Evolutionary conservation across 2,113 vertebrate genomes (phyloP).

Genomic region (Prinia subflava): DNA sequence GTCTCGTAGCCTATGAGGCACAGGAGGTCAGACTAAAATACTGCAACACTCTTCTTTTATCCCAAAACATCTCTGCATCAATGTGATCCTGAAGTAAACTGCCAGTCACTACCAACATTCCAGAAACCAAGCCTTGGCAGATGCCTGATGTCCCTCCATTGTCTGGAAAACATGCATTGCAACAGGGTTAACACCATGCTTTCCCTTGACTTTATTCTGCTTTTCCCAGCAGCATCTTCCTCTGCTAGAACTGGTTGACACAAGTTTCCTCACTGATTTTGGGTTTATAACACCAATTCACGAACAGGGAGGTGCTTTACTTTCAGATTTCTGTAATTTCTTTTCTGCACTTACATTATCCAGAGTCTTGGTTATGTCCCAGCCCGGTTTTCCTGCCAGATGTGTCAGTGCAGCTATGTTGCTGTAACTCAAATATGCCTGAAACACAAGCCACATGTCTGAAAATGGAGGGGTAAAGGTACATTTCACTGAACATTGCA

Average conservation of each 20-base stretch:
- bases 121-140: neutral
- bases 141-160: neutral
- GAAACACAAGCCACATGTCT: slow-evolving; percentile 4
- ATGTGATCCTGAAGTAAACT: neutral
- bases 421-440: slow-evolving; percentile 71
- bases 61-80: neutral
- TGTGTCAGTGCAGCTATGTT: slow-evolving; percentile 69
- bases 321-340: neutral
- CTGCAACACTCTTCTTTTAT: neutral
- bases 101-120: neutral
- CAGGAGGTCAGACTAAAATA: neutral
- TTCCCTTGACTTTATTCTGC: neutral
- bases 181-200: neutral
- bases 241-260: neutral
- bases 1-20: neutral
- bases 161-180: neutral
- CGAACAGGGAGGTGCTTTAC: neutral
- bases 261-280: neutral
- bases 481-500: neutral
- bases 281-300: neutral
- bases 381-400: slow-evolving; percentile 68
- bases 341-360: slow-evolving; percentile 56
- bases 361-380: slow-evolving; percentile 64
- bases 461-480: neutral
- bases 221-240: neutral